Evolutionary conservation across 2,113 vertebrate species (phyloP).

Genomic region (Synchiropus splendidus): DNA sequence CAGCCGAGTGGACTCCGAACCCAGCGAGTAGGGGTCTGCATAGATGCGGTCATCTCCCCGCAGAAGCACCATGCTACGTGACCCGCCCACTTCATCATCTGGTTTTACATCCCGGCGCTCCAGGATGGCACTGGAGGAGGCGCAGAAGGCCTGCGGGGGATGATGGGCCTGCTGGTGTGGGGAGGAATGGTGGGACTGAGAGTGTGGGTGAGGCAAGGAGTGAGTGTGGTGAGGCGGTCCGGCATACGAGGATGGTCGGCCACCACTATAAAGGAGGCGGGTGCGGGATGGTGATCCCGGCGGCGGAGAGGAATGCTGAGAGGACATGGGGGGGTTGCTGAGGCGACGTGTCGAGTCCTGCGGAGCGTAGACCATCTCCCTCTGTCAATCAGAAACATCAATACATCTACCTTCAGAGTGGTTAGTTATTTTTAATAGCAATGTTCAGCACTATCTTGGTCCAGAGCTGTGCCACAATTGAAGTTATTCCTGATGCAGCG

Average conservation of each 20-base stretch:
- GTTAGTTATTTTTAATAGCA: too few species aligned
- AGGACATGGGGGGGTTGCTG: constrained; percentile 74
- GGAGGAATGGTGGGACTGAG: constrained; percentile 62
- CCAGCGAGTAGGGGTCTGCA: constrained; percentile 83
- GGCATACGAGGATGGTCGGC: constrained; percentile 84
- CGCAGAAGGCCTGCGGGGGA: constrained; percentile 68
- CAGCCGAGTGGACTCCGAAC: constrained; percentile 74
- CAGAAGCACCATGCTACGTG: constrained; percentile 84
- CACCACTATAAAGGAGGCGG: constrained; percentile 81
- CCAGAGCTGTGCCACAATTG: too few species aligned
- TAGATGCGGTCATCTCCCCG: constrained; percentile 83
- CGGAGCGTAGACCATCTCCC: constrained; percentile 92
- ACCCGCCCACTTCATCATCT: constrained; percentile 77
- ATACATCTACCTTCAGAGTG: too few species aligned
- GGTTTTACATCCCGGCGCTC: constrained; percentile 94
- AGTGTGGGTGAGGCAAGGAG: constrained; percentile 52
- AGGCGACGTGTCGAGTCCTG: constrained; percentile 88
- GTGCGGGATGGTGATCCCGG: constrained; percentile 85
- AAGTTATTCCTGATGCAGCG: too few species aligned
- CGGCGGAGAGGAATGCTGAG: constrained; percentile 69
- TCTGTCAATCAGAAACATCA: constrained; percentile 48
- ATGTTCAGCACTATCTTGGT: too few species aligned
- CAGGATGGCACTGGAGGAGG: constrained; percentile 93
- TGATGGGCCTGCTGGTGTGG: constrained; percentile 58
- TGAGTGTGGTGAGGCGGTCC: constrained; percentile 67